Base-by-base conservation (phyloP, 2,797 vertebrate species). In the Xyrichtys novacula region DNA sequence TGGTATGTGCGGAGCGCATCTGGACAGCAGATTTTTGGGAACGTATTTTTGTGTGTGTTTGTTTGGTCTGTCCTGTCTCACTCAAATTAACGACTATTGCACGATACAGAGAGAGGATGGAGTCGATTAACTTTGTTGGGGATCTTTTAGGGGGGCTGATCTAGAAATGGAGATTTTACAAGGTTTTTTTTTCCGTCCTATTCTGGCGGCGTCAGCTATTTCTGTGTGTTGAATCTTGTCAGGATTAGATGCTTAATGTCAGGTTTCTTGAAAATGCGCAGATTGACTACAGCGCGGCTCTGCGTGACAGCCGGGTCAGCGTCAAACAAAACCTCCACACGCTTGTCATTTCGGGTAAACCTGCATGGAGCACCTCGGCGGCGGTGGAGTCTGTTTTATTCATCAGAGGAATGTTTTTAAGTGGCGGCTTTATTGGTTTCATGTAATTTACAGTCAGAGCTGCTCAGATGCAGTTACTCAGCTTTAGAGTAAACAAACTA, bases 1-100 rank as follows among this genome's bases (percentile, higher is more conserved):
- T 62, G 85, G 88, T 84, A 85, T 87, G 88, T 58, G 83, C 76
- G 16, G 57, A 60, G 66, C 81, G 78, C 93, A 94, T 93, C 92
- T 94, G 93, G 92, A 81, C 46, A 1, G 43, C 89, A 90, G 76
- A 91, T 91, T 83, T 79, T 83, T 68, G 25, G 82, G 77, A 78
- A 62, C 1, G 38, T 39, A 66, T 74, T 76, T 57, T 74, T 79
- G 66, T 85, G 80, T 81, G 80, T 86, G 85, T 90, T 88, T 89
- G 84, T 91, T 91, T 88, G 87, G 88, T 84, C 83, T 85, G 75
- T 83, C 83, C 71, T 42, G 55, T 71, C 56, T 77, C 85, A 57
- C 73, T 83, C 75, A 81, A 86, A 83, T 84, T 63, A 85, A 85
- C 60, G 52, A 76, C 69, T 71, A 74, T 85, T 84, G 88, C 90